Base-by-base conservation (phyloP, 2,797 vertebrate genomes). In the Macroramphosus scolopax region DNA sequence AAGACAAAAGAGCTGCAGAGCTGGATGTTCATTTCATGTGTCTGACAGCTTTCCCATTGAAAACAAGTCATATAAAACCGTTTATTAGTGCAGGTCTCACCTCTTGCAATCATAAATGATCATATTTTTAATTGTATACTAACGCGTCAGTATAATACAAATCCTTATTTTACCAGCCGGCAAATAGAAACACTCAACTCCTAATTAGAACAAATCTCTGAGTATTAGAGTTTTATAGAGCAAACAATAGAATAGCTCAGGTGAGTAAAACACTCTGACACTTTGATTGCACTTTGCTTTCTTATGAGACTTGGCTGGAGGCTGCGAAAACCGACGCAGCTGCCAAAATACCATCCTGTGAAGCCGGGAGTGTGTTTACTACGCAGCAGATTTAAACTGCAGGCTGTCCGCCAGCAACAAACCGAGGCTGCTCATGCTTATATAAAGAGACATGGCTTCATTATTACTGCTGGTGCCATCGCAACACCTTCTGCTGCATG, bases 261-360 rank as follows among this genome's bases (percentile, higher is more conserved):
- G 30, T 51, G 32, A 40, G 25, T 44, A n/a, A 28, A 61, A 46
- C 26, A 5, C 39, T 24, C 34, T 4, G 1, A 24, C 11, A 46
- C 20, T 52, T 76, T 63, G 37, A 66, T 68, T 65, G 34, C 31
- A 11, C 31, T 50, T 56, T 53, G 34, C 70, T 75, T 63, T 34
- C 64, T 74, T 37, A 39, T 33, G 24, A 48, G 33, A 40, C 18
- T 41, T 49, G 32, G 41, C 64, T 42, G 8, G 13, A 46, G 51
- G 49, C 1, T 0, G 22, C 18, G n/a, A 36, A 32, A 66, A 52
- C 18, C 4, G 28, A 29, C 10, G 4, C 9, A n/a, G n/a, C n/a
- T n/a, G n/a, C n/a, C n/a, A n/a, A n/a, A n/a, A n/a, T n/a, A n/a
- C n/a, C n/a, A n/a, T n/a, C n/a, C n/a, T n/a, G n/a, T n/a, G n/a